Percentiles rank a stretch among this genome's conserved stretches.
Evolutionary conservation across 1,140 invertebrate species (phyloP).

Genomic region (Mycetomoellerius zeteki): DNA sequence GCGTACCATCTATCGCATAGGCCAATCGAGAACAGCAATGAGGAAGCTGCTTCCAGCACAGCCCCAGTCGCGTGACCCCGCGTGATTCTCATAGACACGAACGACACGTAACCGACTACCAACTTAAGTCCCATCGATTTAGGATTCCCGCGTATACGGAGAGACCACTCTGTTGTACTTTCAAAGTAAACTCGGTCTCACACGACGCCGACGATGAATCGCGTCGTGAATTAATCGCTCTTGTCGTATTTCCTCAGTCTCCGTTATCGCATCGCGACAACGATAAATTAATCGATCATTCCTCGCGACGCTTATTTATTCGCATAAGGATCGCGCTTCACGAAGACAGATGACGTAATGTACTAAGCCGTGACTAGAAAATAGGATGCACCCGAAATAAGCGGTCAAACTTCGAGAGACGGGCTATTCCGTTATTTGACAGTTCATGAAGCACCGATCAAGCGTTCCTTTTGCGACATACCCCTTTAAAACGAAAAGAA

Average conservation of each 20-base stretch:
- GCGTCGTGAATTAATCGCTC: constrained; percentile 33
- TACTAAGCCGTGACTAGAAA: constrained; percentile 33
- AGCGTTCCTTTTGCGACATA: background rate
- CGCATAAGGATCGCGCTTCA: constrained; percentile 22
- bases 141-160: constrained; percentile 4
- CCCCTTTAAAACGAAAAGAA: background rate
- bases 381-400: background rate
- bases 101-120: constrained; percentile 46
- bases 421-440: background rate
- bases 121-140: constrained; percentile 4
- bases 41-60: constrained; percentile 67
- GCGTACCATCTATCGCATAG: constrained; percentile 77
- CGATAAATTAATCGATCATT: constrained; percentile 41
- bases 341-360: constrained; percentile 32
- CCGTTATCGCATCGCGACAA: constrained; percentile 28
- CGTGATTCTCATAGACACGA: constrained; percentile 67
- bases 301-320: constrained; percentile 44
- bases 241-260: constrained; percentile 44
- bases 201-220: background rate
- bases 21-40: constrained; percentile 69
- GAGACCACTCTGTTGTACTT: constrained; percentile 17
- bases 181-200: constrained; percentile 43
- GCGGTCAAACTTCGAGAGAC: background rate
- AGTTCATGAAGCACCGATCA: background rate
- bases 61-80: constrained; percentile 79